Evolutionary conservation across 2,888 invertebrate genomes (phyloP), one percentile per base, ranked within the genome.

Genomic region (Lasioglossum malachurum): DNA sequence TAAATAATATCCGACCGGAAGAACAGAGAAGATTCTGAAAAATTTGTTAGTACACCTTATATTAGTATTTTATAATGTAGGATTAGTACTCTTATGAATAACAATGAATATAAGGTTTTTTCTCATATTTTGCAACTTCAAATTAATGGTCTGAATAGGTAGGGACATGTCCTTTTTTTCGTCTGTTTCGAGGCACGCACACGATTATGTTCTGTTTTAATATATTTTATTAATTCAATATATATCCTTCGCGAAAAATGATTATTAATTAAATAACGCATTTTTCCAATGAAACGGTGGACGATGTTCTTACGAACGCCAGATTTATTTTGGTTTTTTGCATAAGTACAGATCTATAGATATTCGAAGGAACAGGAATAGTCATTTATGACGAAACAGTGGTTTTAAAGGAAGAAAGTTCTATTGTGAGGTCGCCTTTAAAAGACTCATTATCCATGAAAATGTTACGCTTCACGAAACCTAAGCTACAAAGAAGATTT

Each of bases 401-500:
- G 35, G 23, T 67, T 38, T 35, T 19, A 19, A 38, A 38, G 35
- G 67, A 27, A 27, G 67, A 67, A 19, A 38, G 35, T 35, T 38
- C 67, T 67, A 23, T 35, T 23, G 67, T 10, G 35, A 35, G 35
- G 10, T 67, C 64, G 64, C 4, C 67, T 67, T 67, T 67, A 67
- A 67, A 67, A 76, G 69, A 69, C 78, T 71, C 75, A 79, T 81
- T 79, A 82, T 76, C 49, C 73, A 46, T 38, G 78, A 80, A 67
- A 79, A 64, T 79, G 77, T 87, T 78, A 80, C 71, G 77, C 83
- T 78, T 74, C 82, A 44, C 72, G 75, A 78, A 74, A 75, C 53
- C 49, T n/a, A 67, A 71, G 41, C 57, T 57, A 77, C 79, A 87
- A 87, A 84, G 64, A 87, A 74, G 71, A 72, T 80, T 80, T 80